Evolutionary conservation across 1,140 invertebrate species (phyloP).

Genomic region (Scaptomyza graminum): DNA sequence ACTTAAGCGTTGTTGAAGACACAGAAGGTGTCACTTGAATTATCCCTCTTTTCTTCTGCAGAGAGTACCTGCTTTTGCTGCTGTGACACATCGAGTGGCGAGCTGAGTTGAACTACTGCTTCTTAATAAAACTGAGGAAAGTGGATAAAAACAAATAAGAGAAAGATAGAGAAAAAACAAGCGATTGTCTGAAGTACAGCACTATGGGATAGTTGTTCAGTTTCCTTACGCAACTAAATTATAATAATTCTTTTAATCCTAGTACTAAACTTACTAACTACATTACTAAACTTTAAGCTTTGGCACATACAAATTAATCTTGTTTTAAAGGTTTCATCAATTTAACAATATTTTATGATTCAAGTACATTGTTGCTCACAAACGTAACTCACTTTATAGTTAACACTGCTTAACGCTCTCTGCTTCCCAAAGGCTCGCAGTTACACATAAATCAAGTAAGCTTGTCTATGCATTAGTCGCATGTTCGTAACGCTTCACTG

Average conservation of each 20-base stretch:
- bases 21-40: not conserved
- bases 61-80: not conserved
- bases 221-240: too few relatives aligned
- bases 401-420: not conserved
- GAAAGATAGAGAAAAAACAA: not conserved
- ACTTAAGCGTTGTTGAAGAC: not conserved
- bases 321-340: too few relatives aligned
- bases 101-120: not conserved
- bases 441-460: slow-evolving; percentile 15
- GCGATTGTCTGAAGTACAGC: too few relatives aligned
- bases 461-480: slow-evolving; percentile 11
- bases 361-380: not conserved
- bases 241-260: too few relatives aligned
- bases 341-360: too few relatives aligned
- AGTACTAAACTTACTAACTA: too few relatives aligned
- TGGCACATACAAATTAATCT: too few relatives aligned
- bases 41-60: too few relatives aligned
- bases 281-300: too few relatives aligned
- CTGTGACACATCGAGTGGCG: slow-evolving; percentile 2
- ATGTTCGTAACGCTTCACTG: slow-evolving; percentile 15
- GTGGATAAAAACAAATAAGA: not conserved
- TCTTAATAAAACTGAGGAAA: not conserved
- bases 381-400: not conserved
- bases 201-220: too few relatives aligned
- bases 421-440: not conserved